These are phyloP conservation scores for Buathra laborator DNA, from an alignment of 2,888 invertebrate species.

Conservation along the genomic window DNA sequence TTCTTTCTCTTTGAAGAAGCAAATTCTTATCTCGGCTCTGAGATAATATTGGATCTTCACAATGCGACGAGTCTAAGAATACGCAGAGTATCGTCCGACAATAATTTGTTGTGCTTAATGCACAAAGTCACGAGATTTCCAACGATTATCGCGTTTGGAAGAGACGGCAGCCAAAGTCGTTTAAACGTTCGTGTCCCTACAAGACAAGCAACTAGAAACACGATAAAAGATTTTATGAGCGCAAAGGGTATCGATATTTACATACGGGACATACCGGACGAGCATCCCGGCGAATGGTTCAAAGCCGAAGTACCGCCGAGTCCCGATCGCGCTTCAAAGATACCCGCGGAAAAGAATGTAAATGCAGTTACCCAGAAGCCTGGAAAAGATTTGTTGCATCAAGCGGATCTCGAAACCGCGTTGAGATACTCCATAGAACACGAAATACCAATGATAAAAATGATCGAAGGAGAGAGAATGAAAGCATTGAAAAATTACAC, in stretches of 20 bases:
- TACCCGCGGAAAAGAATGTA: neutral
- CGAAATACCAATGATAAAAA: conserved; percentile 91
- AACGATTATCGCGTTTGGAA: conserved; percentile 86
- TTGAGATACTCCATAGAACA: conserved; percentile 93
- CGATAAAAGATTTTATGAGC: conserved; percentile 87
- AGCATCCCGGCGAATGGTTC: conserved; percentile 72
- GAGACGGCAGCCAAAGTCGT: conserved; percentile 83
- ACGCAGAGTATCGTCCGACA: conserved; percentile 87
- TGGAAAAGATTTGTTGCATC: conserved; percentile 89
- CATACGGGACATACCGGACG: conserved; percentile 54
- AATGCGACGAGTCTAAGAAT: conserved; percentile 87
- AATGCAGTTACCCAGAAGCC: conserved; percentile 58
- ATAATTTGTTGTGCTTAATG: conserved; percentile 86
- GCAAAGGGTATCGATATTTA: conserved; percentile 72
- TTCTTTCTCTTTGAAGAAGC: conserved; percentile 90
- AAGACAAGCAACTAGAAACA: conserved; percentile 85
- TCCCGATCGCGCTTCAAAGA: neutral
- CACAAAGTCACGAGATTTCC: conserved; percentile 87
- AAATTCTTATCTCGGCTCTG: conserved; percentile 88
- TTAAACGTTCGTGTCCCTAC: conserved; percentile 85
- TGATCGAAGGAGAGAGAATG: conserved; percentile 90
- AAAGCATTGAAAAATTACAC: conserved; percentile 92
- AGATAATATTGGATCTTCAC: conserved; percentile 89
- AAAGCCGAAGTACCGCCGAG: conserved; percentile 46
- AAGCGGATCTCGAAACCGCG: conserved; percentile 95